Base-by-base conservation (phyloP, 1,140 invertebrate genomes). In the Hylaeus volcanicus region DNA sequence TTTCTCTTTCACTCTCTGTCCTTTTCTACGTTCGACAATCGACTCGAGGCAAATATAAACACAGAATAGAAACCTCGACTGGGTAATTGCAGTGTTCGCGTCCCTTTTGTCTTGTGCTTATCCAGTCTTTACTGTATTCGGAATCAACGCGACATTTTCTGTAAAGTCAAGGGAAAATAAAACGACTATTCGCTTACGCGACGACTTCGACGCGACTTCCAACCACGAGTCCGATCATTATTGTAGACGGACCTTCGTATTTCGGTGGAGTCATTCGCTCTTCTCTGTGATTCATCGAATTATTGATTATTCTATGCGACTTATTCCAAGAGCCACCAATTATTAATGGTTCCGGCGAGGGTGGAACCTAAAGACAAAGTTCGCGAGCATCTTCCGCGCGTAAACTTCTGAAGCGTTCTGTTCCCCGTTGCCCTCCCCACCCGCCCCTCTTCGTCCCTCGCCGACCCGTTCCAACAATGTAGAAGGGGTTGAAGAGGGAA, bases 241-340 rank as follows among this genome's bases (percentile, higher is more conserved):
- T 11, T n/a, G 12, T 14, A 6, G n/a, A 4, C n/a, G 43, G 37
- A 60, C 37, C 37, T 11, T 14, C 26, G 60, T 56, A 74, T 64
- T 79, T 39, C 37, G 3, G 5, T 6, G 51, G 41, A 74, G 53
- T 79, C 61, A 79, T 79, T 79, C 58, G 15, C 26, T 70, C 76
- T 41, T n/a, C 70, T 83, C 70, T 66, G 72, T 79, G 66, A 74
- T 43, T 71, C 68, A 69, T 79, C 58, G 78, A 70, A 85, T 85
- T 80, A 74, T 85, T 68, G 79, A 86, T 86, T 85, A 86, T 85
- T 63, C 79, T 61, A 51, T 37, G 53, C 65, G 68, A 86, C 77
- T 79, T 79, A 79, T 58, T 74, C 71, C 15, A 74, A 66, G 26
- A 48, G 64, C 43, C 37, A 26, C 63, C 71, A 85, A 82, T 86